These are phyloP conservation scores for Plagodis dolabraria DNA, from an alignment of 2,888 invertebrate species.

Conservation along the genomic window DNA sequence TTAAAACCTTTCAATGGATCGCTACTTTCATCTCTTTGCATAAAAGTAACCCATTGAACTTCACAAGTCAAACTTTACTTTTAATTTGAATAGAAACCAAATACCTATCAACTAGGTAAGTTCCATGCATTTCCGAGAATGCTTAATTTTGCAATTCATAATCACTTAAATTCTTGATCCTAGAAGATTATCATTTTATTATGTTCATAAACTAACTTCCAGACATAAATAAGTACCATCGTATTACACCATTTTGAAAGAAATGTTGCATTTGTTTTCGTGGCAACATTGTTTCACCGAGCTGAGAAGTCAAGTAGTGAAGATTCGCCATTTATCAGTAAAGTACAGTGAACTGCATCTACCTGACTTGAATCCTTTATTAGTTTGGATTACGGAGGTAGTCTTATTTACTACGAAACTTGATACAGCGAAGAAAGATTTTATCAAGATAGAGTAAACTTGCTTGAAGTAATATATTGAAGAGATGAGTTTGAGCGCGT, in stretches of 20 bases:
- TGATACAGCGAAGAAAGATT: slow-evolving; percentile 32
- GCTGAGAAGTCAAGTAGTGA: slow-evolving; percentile 13
- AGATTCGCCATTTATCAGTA: slow-evolving; percentile 36
- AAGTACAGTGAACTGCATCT: slow-evolving; percentile 27
- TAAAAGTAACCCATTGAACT: too few species aligned
- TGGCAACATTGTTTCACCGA: slow-evolving; percentile 24
- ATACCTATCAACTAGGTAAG: too few species aligned
- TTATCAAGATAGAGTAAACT: slow-evolving; percentile 22
- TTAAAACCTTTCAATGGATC: too few species aligned
- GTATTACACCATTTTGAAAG: slow-evolving; percentile 11
- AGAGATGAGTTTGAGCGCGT: slow-evolving; percentile 2
- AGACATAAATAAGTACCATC: background rate
- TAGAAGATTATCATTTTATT: too few species aligned
- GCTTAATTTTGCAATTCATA: too few species aligned
- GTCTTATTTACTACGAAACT: slow-evolving; percentile 32
- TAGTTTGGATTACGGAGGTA: slow-evolving; percentile 25
- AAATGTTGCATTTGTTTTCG: slow-evolving; percentile 24
- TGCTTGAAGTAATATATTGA: slow-evolving; percentile 4
- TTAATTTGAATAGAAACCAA: too few species aligned
- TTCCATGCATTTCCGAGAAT: too few species aligned
- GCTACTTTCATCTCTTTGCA: too few species aligned
- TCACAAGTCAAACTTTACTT: too few species aligned
- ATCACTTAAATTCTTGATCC: too few species aligned
- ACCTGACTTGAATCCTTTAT: slow-evolving; percentile 36
- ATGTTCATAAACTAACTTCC: too few species aligned